Conservation (phyloP, 2,797 vertebrate species). For the Cryptoprocta ferox region DNA sequence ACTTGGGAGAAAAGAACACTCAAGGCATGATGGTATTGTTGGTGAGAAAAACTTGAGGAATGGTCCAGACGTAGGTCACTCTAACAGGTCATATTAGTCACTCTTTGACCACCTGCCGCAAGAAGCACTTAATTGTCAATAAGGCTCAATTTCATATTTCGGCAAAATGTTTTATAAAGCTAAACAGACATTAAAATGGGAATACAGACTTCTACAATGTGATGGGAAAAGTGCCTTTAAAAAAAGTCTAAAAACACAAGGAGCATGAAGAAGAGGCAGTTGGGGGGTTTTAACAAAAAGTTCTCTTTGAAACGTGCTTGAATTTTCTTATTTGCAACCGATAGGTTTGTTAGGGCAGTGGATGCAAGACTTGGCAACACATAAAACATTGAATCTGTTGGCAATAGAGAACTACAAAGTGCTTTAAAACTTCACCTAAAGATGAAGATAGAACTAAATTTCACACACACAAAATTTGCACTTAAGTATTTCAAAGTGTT, state of each 20-base stretch:
- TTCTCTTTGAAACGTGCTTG: constrained; percentile 83
- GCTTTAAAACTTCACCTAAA: constrained; percentile 91
- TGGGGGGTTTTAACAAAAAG: constrained; percentile 77
- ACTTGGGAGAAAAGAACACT: constrained; percentile 85
- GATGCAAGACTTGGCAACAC: constrained; percentile 91
- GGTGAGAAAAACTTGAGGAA: constrained; percentile 76
- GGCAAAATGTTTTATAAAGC: constrained; percentile 87
- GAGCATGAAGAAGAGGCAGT: constrained; percentile 83
- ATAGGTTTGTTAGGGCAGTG: constrained; percentile 81
- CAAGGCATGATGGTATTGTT: constrained; percentile 83
- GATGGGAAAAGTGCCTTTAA: constrained; percentile 88
- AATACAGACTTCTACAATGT: constrained; percentile 88
- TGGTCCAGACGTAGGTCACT: constrained; percentile 81
- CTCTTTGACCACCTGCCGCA: constrained; percentile 87
- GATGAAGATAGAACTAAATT: constrained; percentile 87
- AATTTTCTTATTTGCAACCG: constrained; percentile 84
- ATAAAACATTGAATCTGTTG: constrained; percentile 91
- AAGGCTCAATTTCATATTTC: constrained; percentile 88
- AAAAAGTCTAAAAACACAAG: constrained; percentile 82
- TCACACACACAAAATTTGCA: constrained; percentile 87
- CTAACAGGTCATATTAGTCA: constrained; percentile 69
- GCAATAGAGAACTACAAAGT: constrained; percentile 98
- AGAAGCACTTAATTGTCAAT: constrained; percentile 88
- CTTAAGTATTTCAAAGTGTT: constrained; percentile 87
- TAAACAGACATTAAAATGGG: constrained; percentile 89